Percentiles rank a stretch among this genome's conserved stretches.
phyloP scores from a whole-genome alignment of 2,888 invertebrate species.

The Drosophila hamatofila region DNA sequence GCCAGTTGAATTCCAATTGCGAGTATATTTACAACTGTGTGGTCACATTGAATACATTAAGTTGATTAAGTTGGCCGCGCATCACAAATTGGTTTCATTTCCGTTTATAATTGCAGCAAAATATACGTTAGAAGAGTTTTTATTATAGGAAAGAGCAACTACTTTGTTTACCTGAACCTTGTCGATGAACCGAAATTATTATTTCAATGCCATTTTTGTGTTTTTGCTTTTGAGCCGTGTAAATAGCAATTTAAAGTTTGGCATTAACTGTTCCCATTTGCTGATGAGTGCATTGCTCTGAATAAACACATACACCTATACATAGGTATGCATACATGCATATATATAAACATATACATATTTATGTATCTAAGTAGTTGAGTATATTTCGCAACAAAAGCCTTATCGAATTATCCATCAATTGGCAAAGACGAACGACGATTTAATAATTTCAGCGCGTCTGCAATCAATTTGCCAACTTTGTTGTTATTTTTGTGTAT shows the following conservation, averaged over 20 bases:
- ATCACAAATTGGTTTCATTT: neutral
- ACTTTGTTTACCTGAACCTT: neutral
- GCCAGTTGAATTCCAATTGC: neutral
- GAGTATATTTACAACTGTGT: neutral
- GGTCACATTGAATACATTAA: neutral
- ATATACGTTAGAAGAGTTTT: neutral
- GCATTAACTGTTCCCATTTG: conserved; percentile 2
- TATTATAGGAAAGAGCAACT: neutral
- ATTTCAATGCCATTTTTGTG: neutral
- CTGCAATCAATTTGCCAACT: conserved; percentile 45
- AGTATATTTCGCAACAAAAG: conserved; percentile 24
- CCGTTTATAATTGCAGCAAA: neutral
- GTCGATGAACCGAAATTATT: neutral
- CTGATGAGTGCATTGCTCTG: neutral
- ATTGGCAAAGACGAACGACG: conserved; percentile 44
- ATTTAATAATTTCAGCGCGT: conserved; percentile 67
- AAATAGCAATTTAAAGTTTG: conserved; percentile 5
- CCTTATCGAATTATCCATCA: conserved; percentile 47
- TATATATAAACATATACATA: neutral
- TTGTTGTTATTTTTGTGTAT: conserved; percentile 32
- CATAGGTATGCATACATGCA: neutral
- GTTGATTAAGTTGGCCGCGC: neutral
- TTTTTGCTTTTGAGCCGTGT: conserved; percentile 1
- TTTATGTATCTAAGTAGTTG: neutral
- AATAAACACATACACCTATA: neutral